Conservation (phyloP, 2,888 invertebrate species). For the Artemia sinica region DNA sequence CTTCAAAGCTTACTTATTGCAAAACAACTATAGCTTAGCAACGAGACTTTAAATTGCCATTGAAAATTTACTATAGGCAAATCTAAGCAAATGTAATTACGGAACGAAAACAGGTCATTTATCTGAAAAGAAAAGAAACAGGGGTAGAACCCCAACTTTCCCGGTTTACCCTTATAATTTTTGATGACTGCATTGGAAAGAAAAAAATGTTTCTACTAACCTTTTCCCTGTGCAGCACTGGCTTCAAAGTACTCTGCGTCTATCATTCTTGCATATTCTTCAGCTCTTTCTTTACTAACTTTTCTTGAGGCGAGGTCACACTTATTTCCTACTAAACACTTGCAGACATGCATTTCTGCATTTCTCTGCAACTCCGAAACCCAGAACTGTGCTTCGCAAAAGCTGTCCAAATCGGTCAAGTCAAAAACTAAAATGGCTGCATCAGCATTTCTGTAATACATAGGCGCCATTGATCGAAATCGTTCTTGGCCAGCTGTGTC, state of each 20-base stretch:
- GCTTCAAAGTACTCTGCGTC: slow-evolving; percentile 70
- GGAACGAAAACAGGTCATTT: no score
- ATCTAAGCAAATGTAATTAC: no score
- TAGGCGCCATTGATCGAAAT: slow-evolving; percentile 78
- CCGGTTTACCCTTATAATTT: not conserved
- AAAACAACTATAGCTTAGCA: no score
- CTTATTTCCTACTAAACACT: slow-evolving; percentile 71
- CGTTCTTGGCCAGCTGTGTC: slow-evolving; percentile 75
- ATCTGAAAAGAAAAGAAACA: no score
- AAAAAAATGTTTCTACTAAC: slow-evolving; percentile 30
- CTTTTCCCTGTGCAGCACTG: slow-evolving; percentile 55
- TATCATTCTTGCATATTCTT: slow-evolving; percentile 55
- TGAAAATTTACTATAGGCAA: no score
- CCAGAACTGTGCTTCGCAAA: slow-evolving; percentile 66
- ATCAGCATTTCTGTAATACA: slow-evolving; percentile 83
- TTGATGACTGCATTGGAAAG: no score
- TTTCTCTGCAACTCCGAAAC: slow-evolving; percentile 46
- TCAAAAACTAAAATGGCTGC: slow-evolving; percentile 75
- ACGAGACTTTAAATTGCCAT: no score
- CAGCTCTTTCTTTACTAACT: slow-evolving; percentile 46
- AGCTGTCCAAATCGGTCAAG: slow-evolving; percentile 54
- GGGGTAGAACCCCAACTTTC: no score
- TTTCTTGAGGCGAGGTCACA: slow-evolving; percentile 50
- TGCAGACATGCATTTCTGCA: slow-evolving; percentile 56
- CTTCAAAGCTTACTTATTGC: no score